A percentile compares a stretch with the other conserved stretches of the same genome.
These are phyloP conservation scores for Morbakka virulenta DNA, from an alignment of 30 jellyfish, hydroid and myxozoan species.

Conservation along the genomic window DNA sequence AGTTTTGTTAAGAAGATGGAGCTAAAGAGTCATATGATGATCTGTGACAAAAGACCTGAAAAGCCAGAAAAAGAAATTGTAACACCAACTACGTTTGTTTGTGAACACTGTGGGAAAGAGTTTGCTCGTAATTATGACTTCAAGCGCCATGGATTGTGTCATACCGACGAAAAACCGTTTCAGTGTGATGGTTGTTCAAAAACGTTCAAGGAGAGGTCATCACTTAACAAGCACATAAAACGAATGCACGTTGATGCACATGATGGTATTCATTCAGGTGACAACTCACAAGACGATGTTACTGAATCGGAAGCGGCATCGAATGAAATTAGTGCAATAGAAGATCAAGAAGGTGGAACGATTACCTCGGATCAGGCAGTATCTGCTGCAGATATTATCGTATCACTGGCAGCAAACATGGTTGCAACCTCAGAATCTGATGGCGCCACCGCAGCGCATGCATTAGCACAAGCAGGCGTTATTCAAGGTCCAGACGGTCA, in stretches of 20 bases:
- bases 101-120: slow-evolving; percentile 93
- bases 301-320: slow-evolving; percentile 68
- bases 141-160: slow-evolving; percentile 93
- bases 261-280: slow-evolving; percentile 48
- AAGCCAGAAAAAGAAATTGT: slow-evolving; percentile 64
- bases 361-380: slow-evolving; percentile 56
- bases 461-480: slow-evolving; percentile 88
- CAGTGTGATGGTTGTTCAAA: slow-evolving; percentile 88
- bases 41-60: slow-evolving; percentile 93
- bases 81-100: slow-evolving; percentile 56
- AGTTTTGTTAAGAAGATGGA: slow-evolving; percentile 76
- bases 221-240: slow-evolving; percentile 87
- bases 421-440: slow-evolving; percentile 57
- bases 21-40: slow-evolving; percentile 65
- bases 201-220: slow-evolving; percentile 90
- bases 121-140: slow-evolving; percentile 83
- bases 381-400: slow-evolving; percentile 57
- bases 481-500: slow-evolving; percentile 77
- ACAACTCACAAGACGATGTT: slow-evolving; percentile 70
- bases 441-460: slow-evolving; percentile 80
- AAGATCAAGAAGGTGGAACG: slow-evolving; percentile 17
- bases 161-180: slow-evolving; percentile 94
- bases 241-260: slow-evolving; percentile 75
- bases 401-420: slow-evolving; percentile 66
- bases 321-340: slow-evolving; percentile 20